Conservation (phyloP, 2,888 invertebrate genomes). For the Amiota communis region DNA sequence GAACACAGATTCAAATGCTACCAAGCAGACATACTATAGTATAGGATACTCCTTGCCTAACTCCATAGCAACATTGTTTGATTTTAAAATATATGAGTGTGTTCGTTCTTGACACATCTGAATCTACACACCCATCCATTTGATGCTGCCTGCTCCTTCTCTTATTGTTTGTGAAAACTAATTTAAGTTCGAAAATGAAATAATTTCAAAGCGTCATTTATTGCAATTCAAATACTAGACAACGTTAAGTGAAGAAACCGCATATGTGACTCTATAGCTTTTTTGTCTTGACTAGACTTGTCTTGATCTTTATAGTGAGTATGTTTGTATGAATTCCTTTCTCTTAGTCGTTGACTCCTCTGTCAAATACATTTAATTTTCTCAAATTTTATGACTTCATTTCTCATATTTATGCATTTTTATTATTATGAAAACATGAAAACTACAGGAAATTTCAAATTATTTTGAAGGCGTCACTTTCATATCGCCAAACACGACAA, state of each 20-base stretch:
- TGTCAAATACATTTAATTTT: slow-evolving; percentile 22
- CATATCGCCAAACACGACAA: slow-evolving; percentile 7
- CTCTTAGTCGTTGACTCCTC: background rate
- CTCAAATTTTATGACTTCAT: slow-evolving; percentile 58
- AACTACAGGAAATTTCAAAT: slow-evolving; percentile 38
- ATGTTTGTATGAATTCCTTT: background rate
- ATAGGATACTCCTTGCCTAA: no score
- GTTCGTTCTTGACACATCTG: background rate
- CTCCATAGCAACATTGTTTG: background rate
- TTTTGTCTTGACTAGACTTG: background rate
- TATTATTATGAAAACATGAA: slow-evolving; percentile 49
- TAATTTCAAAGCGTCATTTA: slow-evolving; percentile 36
- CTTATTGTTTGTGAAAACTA: slow-evolving; percentile 37
- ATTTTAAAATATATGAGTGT: background rate
- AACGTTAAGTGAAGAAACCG: background rate
- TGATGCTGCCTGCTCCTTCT: slow-evolving; percentile 19
- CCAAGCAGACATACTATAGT: no score
- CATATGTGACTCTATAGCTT: background rate
- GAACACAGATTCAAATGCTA: no score
- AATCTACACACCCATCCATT: background rate
- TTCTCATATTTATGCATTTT: slow-evolving; percentile 57
- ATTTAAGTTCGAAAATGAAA: slow-evolving; percentile 54
- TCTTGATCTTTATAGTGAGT: background rate
- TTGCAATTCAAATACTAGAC: slow-evolving; percentile 4
- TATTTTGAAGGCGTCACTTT: slow-evolving; percentile 18